Evolutionary conservation across 2,113 vertebrate species (phyloP), one percentile per base, ranked within the genome.

Genomic region (Bujurquina vittata): DNA sequence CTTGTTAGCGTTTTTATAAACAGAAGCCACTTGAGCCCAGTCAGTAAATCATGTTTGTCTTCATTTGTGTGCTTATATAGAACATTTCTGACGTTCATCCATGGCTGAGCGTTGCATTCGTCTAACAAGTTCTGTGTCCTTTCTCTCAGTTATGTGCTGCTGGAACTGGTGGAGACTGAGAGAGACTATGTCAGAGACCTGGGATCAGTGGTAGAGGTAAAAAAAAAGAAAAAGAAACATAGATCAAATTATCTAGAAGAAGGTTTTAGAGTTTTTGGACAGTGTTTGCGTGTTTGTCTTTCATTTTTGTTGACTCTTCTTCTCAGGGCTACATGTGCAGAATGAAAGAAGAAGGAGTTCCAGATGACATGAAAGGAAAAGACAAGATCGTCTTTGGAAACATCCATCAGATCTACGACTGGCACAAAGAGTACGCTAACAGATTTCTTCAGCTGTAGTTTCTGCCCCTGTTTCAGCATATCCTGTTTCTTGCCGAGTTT

Each of bases 361-460:
- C 98, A 1, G 98, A 99, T 79, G 98, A 99, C 93, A 99, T 99
- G 98, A 98, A 98, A 93, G 98, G 98, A 84, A 99, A 99, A 95
- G 98, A 99, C 94, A 99, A 99, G 95, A 99, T 99, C 22, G 97
- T 99, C 29, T 99, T 99, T 92, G 98, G 98, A 93, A 99, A 99
- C 93, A 99, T 99, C 91, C 98, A 99, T 94, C 98, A 99, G 95
- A 99, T 99, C 84, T 99, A 98, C 10, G 98, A 99, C 94, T 99
- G 98, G 98, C 98, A 99, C 97, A 97, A 96, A 97, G 98, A 99
- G 98, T 99, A 97, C 0, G 97, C 94, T 33, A 7, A 37, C 37
- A 11, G 1, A 56, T 20, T 75, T 46, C 2, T 75, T 74, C 29
- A 6, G 15, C 75, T 63, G 22, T n/a, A 35, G 72, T 17, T 23